Evolutionary conservation across 1,140 invertebrate species (phyloP).

Genomic region (Listronotus oregonensis): DNA sequence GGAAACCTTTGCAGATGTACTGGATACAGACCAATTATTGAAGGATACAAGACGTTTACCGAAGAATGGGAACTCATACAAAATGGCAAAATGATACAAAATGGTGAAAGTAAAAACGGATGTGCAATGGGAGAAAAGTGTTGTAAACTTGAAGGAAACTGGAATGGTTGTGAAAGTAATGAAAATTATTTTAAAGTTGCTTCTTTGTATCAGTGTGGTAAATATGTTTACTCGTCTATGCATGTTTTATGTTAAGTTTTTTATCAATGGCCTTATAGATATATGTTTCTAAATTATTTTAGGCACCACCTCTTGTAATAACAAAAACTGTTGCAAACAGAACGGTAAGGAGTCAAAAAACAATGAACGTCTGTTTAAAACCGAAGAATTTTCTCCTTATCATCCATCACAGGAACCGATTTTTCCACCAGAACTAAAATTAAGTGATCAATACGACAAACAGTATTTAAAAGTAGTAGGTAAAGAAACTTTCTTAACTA

Average conservation of each 20-base stretch:
- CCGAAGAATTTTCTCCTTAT: slow-evolving; percentile 75
- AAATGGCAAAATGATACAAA: slow-evolving; percentile 34
- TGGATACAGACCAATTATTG: slow-evolving; percentile 87
- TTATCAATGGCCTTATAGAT: too few species aligned
- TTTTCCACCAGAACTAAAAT: slow-evolving; percentile 88
- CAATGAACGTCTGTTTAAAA: slow-evolving; percentile 62
- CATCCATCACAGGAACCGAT: slow-evolving; percentile 90
- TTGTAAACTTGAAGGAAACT: slow-evolving; percentile 57
- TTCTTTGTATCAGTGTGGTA: slow-evolving; percentile 39
- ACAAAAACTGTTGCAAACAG: background rate
- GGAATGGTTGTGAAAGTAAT: background rate
- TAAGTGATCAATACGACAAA: slow-evolving; percentile 66
- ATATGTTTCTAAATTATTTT: too few species aligned
- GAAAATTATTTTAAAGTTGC: background rate
- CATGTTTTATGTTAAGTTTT: too few species aligned
- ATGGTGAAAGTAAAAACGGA: slow-evolving; percentile 46
- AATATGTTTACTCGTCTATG: background rate
- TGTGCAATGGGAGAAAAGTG: slow-evolving; percentile 68
- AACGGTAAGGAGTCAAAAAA: slow-evolving; percentile 53
- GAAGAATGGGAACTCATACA: slow-evolving; percentile 71
- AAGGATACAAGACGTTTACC: slow-evolving; percentile 83
- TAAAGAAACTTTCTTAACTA: background rate
- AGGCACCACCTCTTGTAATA: too few species aligned
- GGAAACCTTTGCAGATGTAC: slow-evolving; percentile 91
- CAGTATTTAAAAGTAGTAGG: slow-evolving; percentile 71